Evolutionary conservation across 1,140 invertebrate genomes (phyloP), one percentile per base, ranked within the genome.

Genomic region (Sitobion miscanthi): DNA sequence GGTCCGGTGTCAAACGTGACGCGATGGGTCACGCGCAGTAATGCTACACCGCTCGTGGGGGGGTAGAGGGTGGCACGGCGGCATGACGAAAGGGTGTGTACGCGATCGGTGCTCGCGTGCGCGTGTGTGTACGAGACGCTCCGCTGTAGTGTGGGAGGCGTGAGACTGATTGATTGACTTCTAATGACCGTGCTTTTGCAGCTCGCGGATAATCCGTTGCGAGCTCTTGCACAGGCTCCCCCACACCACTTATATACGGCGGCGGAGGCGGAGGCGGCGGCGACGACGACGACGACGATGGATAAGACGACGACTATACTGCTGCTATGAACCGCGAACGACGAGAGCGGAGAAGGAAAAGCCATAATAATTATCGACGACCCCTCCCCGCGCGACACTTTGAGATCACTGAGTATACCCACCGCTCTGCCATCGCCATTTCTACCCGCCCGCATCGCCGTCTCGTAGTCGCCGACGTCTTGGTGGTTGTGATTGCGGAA

Each of bases 151-250:
- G 57, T 47, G 30, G 21, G n/a, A 77, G 57, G 57, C 62, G 91
- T 25, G 77, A 92, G 91, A 92, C 91, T 83, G 91, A 92, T 92
- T 92, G 91, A 92, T 83, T 92, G 77, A 92, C 91, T 92, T 89
- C 91, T 92, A 92, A 92, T 92, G 91, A 92, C 77, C 47, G 91
- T 49, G 45, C 38, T 77, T 82, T 91, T 49, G 62, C 69, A 47
- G 69, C 69, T 83, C 90, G 23, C 45, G 62, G 62, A 90, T 83
- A 83, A 83, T 83, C 82, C 35, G 35, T 23, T 23, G 82, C 17
- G 35, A 82, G n/a, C 77, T 82, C 35, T n/a, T 82, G 77, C 77
- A 35, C 77, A 82, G 35, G 62, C 62, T 69, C 62, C 9, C 62
- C 62, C 30, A 14, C 62, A 4, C 62, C 62, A n/a, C 62, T 69